phyloP scores from a whole-genome alignment of 2,113 vertebrate genomes.

The Mugil cephalus region DNA sequence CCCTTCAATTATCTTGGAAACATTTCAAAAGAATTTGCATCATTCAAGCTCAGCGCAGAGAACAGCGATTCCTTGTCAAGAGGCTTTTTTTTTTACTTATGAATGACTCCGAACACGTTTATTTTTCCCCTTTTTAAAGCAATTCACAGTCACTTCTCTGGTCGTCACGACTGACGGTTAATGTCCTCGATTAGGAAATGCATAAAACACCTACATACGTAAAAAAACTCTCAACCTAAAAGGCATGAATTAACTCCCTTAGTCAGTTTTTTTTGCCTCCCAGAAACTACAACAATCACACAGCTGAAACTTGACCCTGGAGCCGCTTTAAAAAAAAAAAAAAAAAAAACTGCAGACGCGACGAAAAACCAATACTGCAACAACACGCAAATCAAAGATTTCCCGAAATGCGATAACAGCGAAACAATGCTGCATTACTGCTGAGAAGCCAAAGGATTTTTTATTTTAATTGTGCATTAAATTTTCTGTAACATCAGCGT shows the following conservation, averaged over 20 bases:
- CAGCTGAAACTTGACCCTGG: constrained; percentile 6
- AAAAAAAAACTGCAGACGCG: neutral
- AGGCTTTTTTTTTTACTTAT: constrained; percentile 1
- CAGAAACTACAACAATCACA: neutral
- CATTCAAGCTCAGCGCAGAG: constrained; percentile 27
- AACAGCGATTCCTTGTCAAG: neutral
- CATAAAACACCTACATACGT: neutral
- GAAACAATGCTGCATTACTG: neutral
- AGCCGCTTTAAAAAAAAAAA: neutral
- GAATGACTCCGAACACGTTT: no score
- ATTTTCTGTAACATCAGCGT: constrained; percentile 10
- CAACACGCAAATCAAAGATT: neutral
- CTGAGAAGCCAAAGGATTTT: neutral
- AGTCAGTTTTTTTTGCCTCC: constrained; percentile 8
- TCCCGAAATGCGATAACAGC: neutral
- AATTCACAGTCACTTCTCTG: no score
- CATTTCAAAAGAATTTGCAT: constrained; percentile 19
- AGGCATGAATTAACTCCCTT: constrained; percentile 5
- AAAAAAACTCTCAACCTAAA: neutral
- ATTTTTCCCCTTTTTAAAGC: no score
- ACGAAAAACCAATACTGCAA: neutral
- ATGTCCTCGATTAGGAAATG: no score
- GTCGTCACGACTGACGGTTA: no score
- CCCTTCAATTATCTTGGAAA: constrained; percentile 41
- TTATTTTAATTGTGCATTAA: neutral